phyloP scores from a whole-genome alignment of 2,888 invertebrate genomes.

The Monopis laevigella region DNA sequence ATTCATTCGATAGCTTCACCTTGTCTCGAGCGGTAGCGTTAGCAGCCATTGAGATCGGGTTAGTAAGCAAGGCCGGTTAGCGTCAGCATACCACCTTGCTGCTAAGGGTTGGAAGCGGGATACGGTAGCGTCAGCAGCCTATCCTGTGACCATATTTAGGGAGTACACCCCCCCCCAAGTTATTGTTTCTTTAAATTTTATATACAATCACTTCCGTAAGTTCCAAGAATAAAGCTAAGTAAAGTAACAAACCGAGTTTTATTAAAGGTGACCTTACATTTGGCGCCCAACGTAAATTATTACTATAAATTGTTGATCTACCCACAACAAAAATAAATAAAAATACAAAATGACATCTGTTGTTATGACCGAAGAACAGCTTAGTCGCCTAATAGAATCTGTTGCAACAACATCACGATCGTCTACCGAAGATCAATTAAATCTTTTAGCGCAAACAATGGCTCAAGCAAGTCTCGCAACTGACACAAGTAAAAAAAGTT shows the following conservation, averaged over 20 bases:
- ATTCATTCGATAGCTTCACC: background rate
- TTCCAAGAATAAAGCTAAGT: background rate
- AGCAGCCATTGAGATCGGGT: background rate
- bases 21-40: background rate
- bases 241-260: background rate
- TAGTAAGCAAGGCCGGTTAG: background rate
- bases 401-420: too few relatives aligned
- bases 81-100: background rate
- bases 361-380: too few relatives aligned
- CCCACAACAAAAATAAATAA: too few relatives aligned
- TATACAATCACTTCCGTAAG: background rate
- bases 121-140: background rate
- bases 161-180: background rate
- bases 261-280: background rate
- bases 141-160: background rate
- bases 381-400: too few relatives aligned
- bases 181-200: background rate
- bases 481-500: too few relatives aligned
- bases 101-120: background rate
- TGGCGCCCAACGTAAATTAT: background rate
- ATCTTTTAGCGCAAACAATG: too few relatives aligned
- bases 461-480: too few relatives aligned
- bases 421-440: too few relatives aligned
- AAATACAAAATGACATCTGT: too few relatives aligned
- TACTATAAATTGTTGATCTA: too few relatives aligned